phyloP scores from a whole-genome alignment of 2,113 vertebrate genomes.

The Hydrochoerus hydrochaeris region DNA sequence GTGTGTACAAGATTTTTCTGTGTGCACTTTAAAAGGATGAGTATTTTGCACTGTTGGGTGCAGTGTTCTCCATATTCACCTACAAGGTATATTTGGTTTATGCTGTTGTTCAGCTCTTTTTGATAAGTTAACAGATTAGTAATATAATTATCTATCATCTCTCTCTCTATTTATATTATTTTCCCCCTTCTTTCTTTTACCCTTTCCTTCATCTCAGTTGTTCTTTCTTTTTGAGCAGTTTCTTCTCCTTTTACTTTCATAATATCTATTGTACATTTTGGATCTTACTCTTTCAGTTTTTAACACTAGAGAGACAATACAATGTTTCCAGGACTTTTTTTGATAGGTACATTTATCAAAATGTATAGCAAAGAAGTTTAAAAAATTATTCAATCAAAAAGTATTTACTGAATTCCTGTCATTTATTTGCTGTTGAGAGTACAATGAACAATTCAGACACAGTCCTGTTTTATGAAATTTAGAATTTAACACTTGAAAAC shows the following conservation, averaged over 20 bases:
- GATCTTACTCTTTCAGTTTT: too few relatives aligned
- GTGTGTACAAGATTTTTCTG: not conserved
- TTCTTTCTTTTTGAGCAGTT: too few relatives aligned
- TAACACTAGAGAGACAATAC: too few relatives aligned
- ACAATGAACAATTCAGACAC: not conserved
- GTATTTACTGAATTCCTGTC: not conserved
- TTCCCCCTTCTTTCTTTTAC: too few relatives aligned
- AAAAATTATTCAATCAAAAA: not conserved
- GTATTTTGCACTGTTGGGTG: not conserved
- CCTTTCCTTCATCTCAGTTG: too few relatives aligned
- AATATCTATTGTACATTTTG: too few relatives aligned
- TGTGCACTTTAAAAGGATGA: not conserved
- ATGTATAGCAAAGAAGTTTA: not conserved
- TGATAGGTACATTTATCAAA: not conserved
- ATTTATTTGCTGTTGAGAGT: not conserved
- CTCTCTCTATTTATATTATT: too few relatives aligned
- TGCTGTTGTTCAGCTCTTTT: not conserved
- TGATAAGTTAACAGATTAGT: too few relatives aligned
- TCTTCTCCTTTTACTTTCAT: too few relatives aligned
- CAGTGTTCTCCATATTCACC: not conserved
- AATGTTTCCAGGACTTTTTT: not conserved
- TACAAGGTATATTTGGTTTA: not conserved
- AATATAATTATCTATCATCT: too few relatives aligned
- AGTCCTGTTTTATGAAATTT: slow-evolving; percentile 10
- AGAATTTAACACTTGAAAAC: slow-evolving; percentile 45